Base-by-base conservation (phyloP, 2,113 vertebrate species). In the Ceratotherium simum region DNA sequence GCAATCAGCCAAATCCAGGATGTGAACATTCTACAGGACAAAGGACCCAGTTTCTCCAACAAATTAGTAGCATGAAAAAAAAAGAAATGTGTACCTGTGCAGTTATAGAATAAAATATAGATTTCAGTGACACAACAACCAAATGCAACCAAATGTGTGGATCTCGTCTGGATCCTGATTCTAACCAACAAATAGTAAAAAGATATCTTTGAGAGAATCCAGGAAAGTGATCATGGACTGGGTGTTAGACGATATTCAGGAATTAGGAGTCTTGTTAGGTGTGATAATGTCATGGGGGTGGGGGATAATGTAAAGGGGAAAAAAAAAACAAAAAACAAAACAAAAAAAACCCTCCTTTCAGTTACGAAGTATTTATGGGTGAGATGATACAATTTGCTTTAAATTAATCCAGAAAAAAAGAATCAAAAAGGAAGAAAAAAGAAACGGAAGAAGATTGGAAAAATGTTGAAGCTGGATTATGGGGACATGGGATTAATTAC, bases 371-470 rank as follows among this genome's bases (percentile, higher is more conserved):
- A 58, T 46, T 29, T 73, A 8, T 16, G 54, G 29, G n/a, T 56
- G 6, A 42, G 72, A 65, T 36, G 25, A n/a, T 20, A 62, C 18
- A 13, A 25, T n/a, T 42, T 64, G 4, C 12, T 78, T 79, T 67
- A 82, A 83, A 87, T 91, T 51, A 46, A 78, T 51, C 81, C 42
- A 21, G 64, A 82, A 83, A 90, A 72, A 27, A 48, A 36, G 42
- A 88, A 67, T 65, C 8, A 58, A 88, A 87, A 83, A 36, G 31
- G 10, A 51, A 81, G 60, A 76, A 67, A 81, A 76, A 46, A 86
- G 46, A 25, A 39, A 84, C 20, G 33, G 60, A 60, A 76, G 48
- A 67, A 91, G 33, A 80, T 1, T 51, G 23, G 46, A 25, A 21
- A 87, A 81, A 14, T n/a, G 9, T n/a, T 29, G 80, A 82, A 82